Percentiles rank a stretch among this genome's conserved stretches.
Evolutionary conservation across 2,113 vertebrate species (phyloP).

Genomic region (Hydrolagus affinis): DNA sequence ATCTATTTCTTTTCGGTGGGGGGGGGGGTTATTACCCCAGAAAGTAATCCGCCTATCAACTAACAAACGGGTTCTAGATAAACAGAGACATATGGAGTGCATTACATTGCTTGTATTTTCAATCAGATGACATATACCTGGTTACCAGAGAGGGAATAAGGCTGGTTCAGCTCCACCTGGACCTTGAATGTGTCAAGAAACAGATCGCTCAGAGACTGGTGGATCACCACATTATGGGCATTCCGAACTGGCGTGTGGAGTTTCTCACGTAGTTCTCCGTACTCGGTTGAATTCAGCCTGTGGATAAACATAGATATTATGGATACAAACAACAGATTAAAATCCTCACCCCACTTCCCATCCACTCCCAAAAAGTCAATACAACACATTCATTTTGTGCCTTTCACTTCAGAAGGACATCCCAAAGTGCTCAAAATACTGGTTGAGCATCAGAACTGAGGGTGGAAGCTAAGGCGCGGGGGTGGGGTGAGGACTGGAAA

Average conservation of each 20-base stretch:
- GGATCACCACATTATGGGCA: slow-evolving; percentile 80
- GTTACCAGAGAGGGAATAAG: slow-evolving; percentile 60
- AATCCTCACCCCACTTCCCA: background rate
- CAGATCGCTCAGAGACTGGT: slow-evolving; percentile 79
- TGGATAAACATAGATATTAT: background rate
- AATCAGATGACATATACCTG: slow-evolving; percentile 58
- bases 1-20: no score
- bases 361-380: background rate
- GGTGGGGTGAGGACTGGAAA: no score
- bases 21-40: no score
- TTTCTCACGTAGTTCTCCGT: slow-evolving; percentile 76
- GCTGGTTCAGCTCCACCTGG: slow-evolving; percentile 74
- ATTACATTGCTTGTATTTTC: background rate
- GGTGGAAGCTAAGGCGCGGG: no score
- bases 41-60: no score
- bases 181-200: slow-evolving; percentile 86
- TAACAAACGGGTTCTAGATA: no score
- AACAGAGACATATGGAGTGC: no score
- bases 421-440: no score
- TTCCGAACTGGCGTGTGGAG: slow-evolving; percentile 74
- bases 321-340: background rate
- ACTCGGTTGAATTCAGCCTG: slow-evolving; percentile 82
- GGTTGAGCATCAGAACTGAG: no score
- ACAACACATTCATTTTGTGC: background rate
- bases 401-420: no score